phyloP scores from a whole-genome alignment of 1,140 invertebrate species.

The Eupristina koningsbergeri region DNA sequence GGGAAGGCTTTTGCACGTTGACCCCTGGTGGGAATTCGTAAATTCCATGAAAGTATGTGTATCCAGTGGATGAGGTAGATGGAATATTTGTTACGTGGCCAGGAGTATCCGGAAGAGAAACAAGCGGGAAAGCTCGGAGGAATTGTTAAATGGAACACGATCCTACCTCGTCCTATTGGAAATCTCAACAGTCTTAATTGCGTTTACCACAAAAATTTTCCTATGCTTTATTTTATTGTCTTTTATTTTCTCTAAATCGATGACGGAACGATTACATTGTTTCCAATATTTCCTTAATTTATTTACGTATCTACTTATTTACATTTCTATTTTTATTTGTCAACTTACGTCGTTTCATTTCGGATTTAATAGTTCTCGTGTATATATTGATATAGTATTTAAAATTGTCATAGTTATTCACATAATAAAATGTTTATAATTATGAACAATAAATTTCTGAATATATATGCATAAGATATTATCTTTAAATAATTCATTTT shows the following conservation, averaged over 20 bases:
- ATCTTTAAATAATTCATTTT: too few species aligned
- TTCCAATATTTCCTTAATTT: too few species aligned
- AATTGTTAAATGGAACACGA: conserved; percentile 47
- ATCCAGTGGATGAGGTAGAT: neutral
- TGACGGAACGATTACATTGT: too few species aligned
- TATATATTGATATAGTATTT: too few species aligned
- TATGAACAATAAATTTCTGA: too few species aligned
- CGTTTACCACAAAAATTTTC: neutral
- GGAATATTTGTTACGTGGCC: conserved; percentile 30
- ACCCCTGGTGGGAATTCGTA: conserved; percentile 27
- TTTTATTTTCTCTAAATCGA: neutral
- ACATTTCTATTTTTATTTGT: too few species aligned
- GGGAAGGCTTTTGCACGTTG: neutral
- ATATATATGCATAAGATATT: too few species aligned
- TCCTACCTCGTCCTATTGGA: conserved; percentile 18
- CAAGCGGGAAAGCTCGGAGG: conserved; percentile 34
- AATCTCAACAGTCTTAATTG: conserved; percentile 46
- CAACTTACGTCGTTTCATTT: too few species aligned
- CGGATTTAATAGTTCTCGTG: too few species aligned
- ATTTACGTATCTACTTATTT: neutral
- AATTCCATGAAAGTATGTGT: neutral
- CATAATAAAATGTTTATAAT: too few species aligned
- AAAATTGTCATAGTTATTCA: too few species aligned
- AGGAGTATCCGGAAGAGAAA: conserved; percentile 18
- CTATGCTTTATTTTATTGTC: neutral